phyloP scores from a whole-genome alignment of 2,797 vertebrate species.

The Dicrostonyx torquatus region DNA sequence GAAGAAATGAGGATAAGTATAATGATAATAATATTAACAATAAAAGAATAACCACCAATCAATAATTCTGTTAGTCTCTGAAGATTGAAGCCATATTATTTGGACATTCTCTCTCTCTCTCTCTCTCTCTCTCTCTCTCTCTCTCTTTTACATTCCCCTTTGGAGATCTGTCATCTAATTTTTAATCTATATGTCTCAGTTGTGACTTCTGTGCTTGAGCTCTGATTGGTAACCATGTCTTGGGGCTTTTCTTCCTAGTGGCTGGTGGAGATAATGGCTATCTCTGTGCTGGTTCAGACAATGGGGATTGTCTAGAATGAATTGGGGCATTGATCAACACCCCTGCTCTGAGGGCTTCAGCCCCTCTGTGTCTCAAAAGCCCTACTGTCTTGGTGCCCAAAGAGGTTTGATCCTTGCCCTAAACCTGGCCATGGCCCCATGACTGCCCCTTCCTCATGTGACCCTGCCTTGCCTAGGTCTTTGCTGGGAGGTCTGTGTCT shows the following conservation, averaged over 20 bases:
- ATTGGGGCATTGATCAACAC: slow-evolving; percentile 72
- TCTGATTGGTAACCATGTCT: slow-evolving; percentile 45
- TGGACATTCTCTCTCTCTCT: fast-evolving
- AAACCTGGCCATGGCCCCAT: slow-evolving; percentile 29
- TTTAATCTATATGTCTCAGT: slow-evolving; percentile 58
- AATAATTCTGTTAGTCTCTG: not conserved
- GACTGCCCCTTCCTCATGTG: slow-evolving; percentile 12
- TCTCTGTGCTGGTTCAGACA: slow-evolving; percentile 74
- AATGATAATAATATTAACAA: not conserved
- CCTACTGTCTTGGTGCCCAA: slow-evolving; percentile 65
- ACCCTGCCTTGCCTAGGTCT: not conserved
- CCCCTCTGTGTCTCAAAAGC: slow-evolving; percentile 73
- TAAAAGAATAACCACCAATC: not conserved
- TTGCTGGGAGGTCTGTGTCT: slow-evolving; percentile 46
- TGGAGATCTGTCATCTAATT: slow-evolving; percentile 59
- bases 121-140: not conserved
- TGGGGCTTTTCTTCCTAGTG: slow-evolving; percentile 53
- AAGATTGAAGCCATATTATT: not conserved
- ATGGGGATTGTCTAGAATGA: slow-evolving; percentile 75
- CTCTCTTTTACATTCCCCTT: not conserved
- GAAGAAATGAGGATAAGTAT: slow-evolving; percentile 2
- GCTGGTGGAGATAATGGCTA: slow-evolving; percentile 57
- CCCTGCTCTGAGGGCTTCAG: slow-evolving; percentile 51
- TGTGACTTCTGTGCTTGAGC: slow-evolving; percentile 53
- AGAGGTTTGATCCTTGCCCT: slow-evolving; percentile 73